Base-by-base conservation (phyloP, 2,888 invertebrate genomes). In the Aphidoletes aphidimyza region DNA sequence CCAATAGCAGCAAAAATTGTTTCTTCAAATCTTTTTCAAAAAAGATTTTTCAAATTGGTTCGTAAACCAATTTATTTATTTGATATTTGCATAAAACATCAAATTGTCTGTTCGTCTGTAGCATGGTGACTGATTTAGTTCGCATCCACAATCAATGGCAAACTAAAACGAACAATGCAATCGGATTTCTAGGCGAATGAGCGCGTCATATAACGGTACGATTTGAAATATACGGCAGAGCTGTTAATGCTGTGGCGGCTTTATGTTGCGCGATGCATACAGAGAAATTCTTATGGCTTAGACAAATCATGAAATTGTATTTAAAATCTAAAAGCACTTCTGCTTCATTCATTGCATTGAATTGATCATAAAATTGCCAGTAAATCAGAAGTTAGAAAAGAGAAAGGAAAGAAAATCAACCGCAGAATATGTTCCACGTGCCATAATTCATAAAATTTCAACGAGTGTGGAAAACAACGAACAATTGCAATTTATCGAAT, bases 121-220 rank as follows among this genome's bases (percentile, higher is more conserved):
- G 54, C 17, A 30, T 34, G 69, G 14, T 69, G 69, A 69, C 69
- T 69, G 69, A 69, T 69, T 30, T 34, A 30, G 69, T 30, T 69
- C 69, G 69, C 69, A 69, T 3, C 3, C 54, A 47, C n/a, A 54
- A 54, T 14, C 30, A 69, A 69, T 69, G 30, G 14, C 14, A 69
- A 30, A n/a, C n/a, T 30, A 30, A 34, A n/a, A 69, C 2, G 9
- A 69, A 69, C 69, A 69, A 69, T 69, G 69, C 69, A 69, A 69
- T 69, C 69, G 69, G 69, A 69, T 69, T 69, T 69, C 69, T 69
- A 69, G 69, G 69, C 69, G 69, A 69, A 30, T 69, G 69, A 69
- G 69, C 69, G 69, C 34, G 69, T 14, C 69, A 30, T n/a, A 69
- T 69, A 69, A 69, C 69, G 69, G 69, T 69, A 5, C 26, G 3